A percentile compares a stretch with the other conserved stretches of the same genome.
These are phyloP conservation scores for Dromas ardeola DNA, from an alignment of 2,113 vertebrate species.

Conservation along the genomic window DNA sequence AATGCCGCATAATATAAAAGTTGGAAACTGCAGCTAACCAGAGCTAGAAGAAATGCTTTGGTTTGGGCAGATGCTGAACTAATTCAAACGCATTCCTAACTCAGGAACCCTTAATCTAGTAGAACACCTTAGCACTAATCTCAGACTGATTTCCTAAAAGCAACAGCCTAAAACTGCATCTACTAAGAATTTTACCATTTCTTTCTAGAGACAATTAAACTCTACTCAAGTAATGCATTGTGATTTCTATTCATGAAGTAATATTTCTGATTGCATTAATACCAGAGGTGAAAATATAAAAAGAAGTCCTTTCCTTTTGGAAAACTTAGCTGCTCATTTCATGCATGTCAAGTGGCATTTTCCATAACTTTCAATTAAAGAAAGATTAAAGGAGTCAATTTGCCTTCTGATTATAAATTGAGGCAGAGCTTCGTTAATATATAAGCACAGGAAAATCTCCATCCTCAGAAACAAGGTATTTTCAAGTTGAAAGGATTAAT, in stretches of 20 bases:
- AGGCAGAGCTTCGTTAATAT: neutral
- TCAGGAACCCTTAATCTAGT: neutral
- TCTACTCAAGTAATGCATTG: neutral
- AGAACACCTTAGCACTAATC: neutral
- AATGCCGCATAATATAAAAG: neutral
- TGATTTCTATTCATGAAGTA: neutral
- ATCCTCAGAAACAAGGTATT: neutral
- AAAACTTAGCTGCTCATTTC: neutral
- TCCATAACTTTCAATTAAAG: constrained; percentile 5
- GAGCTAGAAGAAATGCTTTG: neutral
- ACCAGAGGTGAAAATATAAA: neutral
- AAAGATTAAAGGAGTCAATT: constrained; percentile 8
- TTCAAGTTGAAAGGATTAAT: neutral
- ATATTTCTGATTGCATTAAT: neutral
- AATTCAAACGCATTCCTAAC: neutral
- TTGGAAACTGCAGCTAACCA: neutral
- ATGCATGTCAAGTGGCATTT: neutral
- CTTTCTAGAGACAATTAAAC: neutral
- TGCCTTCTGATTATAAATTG: neutral
- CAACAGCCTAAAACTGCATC: neutral
- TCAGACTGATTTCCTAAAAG: neutral
- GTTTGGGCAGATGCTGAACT: neutral
- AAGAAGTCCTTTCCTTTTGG: neutral
- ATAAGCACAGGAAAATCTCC: neutral
- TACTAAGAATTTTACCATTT: neutral